These are phyloP conservation scores for Prorops nasuta DNA, from an alignment of 1,140 invertebrate species.

Conservation along the genomic window DNA sequence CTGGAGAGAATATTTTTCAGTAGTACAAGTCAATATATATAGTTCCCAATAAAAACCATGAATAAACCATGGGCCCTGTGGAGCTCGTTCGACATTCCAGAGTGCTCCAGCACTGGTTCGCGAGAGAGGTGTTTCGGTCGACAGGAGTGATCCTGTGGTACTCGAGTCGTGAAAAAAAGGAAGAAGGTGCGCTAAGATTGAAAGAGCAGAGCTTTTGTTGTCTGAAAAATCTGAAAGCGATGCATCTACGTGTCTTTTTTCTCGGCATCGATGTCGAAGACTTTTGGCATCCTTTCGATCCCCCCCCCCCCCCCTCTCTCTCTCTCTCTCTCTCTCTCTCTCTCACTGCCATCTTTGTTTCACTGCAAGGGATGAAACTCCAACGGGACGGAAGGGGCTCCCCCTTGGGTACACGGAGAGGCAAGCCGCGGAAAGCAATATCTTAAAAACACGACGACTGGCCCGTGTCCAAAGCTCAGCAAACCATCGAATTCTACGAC, in stretches of 20 bases:
- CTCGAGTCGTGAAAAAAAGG: slow-evolving; percentile 3
- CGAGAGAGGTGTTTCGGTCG: too few relatives aligned
- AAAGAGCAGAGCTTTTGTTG: slow-evolving; percentile 27
- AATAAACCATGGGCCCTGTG: too few relatives aligned
- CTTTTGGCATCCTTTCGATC: slow-evolving; percentile 13
- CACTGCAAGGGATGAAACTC: background rate
- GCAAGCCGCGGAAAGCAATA: slow-evolving; percentile 24
- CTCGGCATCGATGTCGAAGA: background rate
- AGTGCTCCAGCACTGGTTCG: too few relatives aligned
- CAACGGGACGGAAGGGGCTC: too few relatives aligned
- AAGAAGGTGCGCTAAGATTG: slow-evolving; percentile 7
- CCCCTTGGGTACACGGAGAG: slow-evolving; percentile 5
- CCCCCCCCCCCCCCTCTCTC: background rate
- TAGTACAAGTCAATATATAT: too few relatives aligned
- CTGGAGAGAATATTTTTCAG: too few relatives aligned
- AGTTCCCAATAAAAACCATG: too few relatives aligned
- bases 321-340: slow-evolving; percentile 11
- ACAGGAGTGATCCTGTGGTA: too few relatives aligned
- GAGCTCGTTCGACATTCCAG: too few relatives aligned
- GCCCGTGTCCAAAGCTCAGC: slow-evolving; percentile 14
- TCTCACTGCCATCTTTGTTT: background rate
- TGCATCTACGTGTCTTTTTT: slow-evolving; percentile 6
- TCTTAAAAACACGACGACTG: slow-evolving; percentile 34
- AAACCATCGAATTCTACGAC: too few relatives aligned
- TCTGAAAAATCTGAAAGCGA: slow-evolving; percentile 33